Conservation (phyloP, 2,797 vertebrate species). For the Sebastolobus alascanus region DNA sequence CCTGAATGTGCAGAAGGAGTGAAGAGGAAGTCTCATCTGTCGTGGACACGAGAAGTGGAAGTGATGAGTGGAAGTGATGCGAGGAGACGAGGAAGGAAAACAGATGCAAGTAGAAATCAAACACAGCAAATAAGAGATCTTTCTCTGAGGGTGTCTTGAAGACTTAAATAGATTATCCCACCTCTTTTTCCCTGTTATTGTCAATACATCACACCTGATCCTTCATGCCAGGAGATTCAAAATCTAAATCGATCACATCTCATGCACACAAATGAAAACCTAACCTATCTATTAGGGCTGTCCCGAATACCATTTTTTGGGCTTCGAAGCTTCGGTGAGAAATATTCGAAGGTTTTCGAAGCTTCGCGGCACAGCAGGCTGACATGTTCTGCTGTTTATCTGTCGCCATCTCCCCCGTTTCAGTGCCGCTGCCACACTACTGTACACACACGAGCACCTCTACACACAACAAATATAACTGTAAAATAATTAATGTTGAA, state of each 20-base stretch:
- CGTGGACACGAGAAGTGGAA: conserved; percentile 12
- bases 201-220: neutral
- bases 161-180: neutral
- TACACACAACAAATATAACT: no score
- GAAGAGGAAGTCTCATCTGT: conserved; percentile 81
- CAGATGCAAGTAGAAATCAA: no score
- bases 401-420: no score
- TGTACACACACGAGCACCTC: no score
- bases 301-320: no score
- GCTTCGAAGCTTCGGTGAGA: no score
- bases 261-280: neutral
- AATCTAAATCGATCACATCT: neutral
- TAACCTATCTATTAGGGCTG: no score
- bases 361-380: no score
- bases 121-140: neutral
- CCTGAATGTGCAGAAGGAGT: conserved; percentile 53
- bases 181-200: neutral
- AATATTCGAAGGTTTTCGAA: no score
- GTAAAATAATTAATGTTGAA: no score
- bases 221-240: neutral
- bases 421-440: no score
- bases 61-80: neutral
- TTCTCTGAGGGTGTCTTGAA: neutral
- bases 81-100: neutral
- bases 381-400: no score